Conservation (phyloP, 1,140 invertebrate genomes). For the Macrobrachium rosenbergii region DNA sequence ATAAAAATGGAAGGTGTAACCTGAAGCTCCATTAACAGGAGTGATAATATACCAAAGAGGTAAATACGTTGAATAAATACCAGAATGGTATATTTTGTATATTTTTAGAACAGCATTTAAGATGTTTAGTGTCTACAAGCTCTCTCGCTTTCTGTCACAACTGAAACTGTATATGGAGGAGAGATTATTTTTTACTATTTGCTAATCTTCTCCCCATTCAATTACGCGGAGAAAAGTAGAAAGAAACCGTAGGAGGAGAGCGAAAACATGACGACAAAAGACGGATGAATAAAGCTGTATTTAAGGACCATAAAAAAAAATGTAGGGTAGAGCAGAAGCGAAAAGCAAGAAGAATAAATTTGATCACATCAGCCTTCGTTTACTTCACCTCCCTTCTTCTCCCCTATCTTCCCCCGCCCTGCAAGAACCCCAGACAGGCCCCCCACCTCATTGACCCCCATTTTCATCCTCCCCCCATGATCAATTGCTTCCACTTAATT, state of each 20-base stretch:
- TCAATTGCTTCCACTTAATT: slow-evolving; percentile 33
- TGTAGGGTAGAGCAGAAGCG: background rate
- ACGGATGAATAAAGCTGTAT: background rate
- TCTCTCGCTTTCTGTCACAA: too few species aligned
- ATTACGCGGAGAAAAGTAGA: too few species aligned
- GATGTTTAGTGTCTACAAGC: too few species aligned
- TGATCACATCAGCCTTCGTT: background rate
- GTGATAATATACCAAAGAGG: too few species aligned
- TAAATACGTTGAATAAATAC: background rate
- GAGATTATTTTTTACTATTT: too few species aligned
- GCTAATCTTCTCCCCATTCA: too few species aligned
- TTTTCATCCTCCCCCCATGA: background rate
- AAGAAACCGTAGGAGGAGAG: background rate
- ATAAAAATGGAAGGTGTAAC: too few species aligned
- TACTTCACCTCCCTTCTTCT: background rate
- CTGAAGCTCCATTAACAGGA: too few species aligned
- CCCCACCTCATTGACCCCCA: background rate
- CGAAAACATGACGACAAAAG: background rate
- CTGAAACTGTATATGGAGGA: too few species aligned
- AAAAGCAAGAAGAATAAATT: background rate
- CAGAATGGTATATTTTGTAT: too few species aligned
- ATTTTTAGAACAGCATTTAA: too few species aligned
- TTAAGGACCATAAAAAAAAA: too few species aligned
- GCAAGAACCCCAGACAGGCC: background rate
- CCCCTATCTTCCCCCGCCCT: background rate